phyloP scores from a whole-genome alignment of 2,797 vertebrate genomes.

The Protonibea diacanthus region DNA sequence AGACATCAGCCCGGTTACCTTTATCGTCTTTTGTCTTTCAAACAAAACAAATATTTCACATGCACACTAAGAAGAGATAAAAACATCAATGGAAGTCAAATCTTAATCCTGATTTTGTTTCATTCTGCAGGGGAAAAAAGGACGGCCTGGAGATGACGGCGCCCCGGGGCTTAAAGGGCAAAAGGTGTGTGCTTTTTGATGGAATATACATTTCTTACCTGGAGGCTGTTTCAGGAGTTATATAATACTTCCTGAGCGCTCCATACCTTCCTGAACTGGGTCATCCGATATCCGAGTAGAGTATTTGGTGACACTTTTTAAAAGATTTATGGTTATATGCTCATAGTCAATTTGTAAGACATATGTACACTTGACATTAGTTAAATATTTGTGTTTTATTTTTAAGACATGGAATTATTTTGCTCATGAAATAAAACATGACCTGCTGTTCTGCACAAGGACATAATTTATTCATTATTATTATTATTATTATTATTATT shows the following conservation, averaged over 20 bases:
- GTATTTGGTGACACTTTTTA: too few species aligned
- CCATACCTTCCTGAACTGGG: not conserved
- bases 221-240: conserved; percentile 7
- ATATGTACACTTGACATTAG: not conserved
- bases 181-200: conserved; percentile 85
- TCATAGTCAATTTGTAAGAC: not conserved
- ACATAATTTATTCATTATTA: too few species aligned
- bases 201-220: conserved; percentile 31
- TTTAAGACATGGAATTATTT: too few species aligned
- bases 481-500: too few species aligned
- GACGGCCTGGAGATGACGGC: conserved; percentile 90
- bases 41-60: conserved; percentile 19
- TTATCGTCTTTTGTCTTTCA: not conserved
- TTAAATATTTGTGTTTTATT: too few species aligned
- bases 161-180: conserved; percentile 87
- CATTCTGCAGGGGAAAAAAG: conserved; percentile 91
- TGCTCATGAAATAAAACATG: too few species aligned
- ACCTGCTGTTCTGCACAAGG: too few species aligned
- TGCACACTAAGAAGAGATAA: conserved; percentile 8
- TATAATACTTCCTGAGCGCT: conserved; percentile 6
- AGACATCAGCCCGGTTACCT: conserved; percentile 18
- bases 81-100: conserved; percentile 23
- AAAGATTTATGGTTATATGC: too few species aligned
- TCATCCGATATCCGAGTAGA: not conserved
- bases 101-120: conserved; percentile 54